Evolutionary conservation across 2,113 vertebrate species (phyloP).

Genomic region (Actenoides lindsayi): DNA sequence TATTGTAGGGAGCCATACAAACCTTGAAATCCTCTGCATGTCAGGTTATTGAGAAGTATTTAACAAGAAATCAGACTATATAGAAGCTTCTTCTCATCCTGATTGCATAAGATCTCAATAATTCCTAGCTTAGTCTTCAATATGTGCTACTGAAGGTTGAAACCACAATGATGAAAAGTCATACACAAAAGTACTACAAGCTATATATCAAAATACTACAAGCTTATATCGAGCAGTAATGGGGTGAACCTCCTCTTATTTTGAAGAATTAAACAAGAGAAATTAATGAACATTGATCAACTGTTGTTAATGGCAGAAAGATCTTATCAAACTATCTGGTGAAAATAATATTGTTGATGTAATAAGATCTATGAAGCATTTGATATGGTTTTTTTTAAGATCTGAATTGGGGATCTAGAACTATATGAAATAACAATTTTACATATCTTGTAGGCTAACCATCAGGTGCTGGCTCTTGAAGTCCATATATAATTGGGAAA

Average conservation of each 20-base stretch:
- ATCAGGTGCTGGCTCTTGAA: neutral
- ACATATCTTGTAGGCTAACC: neutral
- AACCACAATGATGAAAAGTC: neutral
- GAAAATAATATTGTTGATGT: neutral
- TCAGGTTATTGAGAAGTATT: neutral
- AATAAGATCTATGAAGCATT: neutral
- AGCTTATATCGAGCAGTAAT: neutral
- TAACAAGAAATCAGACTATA: neutral
- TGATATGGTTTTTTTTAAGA: neutral
- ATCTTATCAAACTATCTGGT: neutral
- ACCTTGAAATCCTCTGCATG: neutral
- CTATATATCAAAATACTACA: neutral
- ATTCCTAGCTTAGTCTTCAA: neutral
- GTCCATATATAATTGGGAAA: neutral
- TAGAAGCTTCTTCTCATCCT: neutral
- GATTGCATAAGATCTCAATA: neutral
- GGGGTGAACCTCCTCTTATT: neutral
- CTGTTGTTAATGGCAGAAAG: neutral
- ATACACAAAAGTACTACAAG: neutral
- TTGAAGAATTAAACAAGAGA: neutral
- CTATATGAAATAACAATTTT: neutral
- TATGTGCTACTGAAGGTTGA: neutral
- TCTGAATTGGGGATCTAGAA: neutral
- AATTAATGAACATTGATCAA: neutral
- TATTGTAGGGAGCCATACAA: neutral